Conservation (phyloP, 2,797 vertebrate species). For the Anguilla anguilla region DNA sequence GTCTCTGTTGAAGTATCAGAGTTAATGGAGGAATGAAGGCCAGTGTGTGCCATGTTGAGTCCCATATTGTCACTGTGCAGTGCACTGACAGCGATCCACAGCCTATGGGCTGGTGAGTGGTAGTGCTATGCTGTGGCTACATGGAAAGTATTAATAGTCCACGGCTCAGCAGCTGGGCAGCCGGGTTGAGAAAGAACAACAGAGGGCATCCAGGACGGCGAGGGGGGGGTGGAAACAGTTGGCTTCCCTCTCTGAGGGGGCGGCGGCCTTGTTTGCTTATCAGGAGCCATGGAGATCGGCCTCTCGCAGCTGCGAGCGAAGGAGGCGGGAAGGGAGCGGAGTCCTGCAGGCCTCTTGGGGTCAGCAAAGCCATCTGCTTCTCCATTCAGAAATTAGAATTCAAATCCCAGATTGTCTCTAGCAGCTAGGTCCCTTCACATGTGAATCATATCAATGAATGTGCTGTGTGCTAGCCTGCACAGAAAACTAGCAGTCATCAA, state of each 20-base stretch:
- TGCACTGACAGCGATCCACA: not conserved
- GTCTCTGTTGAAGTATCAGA: not conserved
- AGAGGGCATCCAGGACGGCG: constrained; percentile 9
- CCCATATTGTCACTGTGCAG: not conserved
- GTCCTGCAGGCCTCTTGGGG: not conserved
- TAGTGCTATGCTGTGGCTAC: not conserved
- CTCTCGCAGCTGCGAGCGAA: not conserved
- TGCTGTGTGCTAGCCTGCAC: not conserved
- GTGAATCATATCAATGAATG: not conserved
- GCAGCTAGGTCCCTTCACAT: not conserved
- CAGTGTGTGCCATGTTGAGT: too few relatives aligned
- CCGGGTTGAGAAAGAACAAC: not conserved
- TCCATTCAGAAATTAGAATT: not conserved
- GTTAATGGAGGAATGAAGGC: not conserved
- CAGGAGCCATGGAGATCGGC: constrained; percentile 15
- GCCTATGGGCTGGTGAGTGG: not conserved
- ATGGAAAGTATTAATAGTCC: not conserved
- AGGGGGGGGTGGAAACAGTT: not conserved
- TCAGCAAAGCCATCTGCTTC: not conserved
- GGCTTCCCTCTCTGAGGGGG: not conserved
- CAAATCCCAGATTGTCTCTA: not conserved
- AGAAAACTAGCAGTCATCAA: not conserved
- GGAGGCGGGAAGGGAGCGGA: not conserved
- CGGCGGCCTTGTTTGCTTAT: constrained; percentile 9
- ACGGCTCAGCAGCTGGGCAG: not conserved